Evolutionary conservation across 2,113 vertebrate species (phyloP), one percentile per base, ranked within the genome.

Genomic region (Phrynosoma platyrhinos): DNA sequence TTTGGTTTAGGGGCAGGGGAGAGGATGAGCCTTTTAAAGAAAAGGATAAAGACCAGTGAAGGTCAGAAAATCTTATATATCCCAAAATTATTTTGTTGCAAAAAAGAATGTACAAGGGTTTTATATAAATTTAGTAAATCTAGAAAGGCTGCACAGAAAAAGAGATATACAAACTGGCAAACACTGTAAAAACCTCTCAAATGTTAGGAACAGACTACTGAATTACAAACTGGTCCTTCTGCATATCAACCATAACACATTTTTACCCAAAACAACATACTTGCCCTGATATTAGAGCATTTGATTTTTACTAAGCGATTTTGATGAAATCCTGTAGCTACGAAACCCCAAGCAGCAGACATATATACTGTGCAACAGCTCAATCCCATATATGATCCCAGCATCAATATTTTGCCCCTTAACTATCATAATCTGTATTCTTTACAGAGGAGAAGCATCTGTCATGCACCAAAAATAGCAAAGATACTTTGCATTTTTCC

Each of bases 391-490:
- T 58, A 90, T 90, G 94, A 93, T 81, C 92, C 66, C 87, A 93
- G 91, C 83, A 92, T 89, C 91, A 92, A 90, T 91, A 92, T 93
- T 94, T 86, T 90, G 84, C 80, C 90, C 92, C 89, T 87, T 89
- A 81, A 27, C 82, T 81, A 90, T 88, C 89, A 89, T 72, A 87
- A 93, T 88, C 79, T 83, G 83, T 79, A 90, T 93, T 94, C 75
- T 84, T 90, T 93, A 93, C 87, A 47, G 3, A 93, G 80, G 71
- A 95, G 91, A 82, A 95, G 95, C 95, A 94, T 89, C 95, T 95
- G 94, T 89, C 82, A 90, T 91, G 89, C 87, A 91, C 92, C 95
- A 95, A 96, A 96, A 96, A 95, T 88, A 95, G 93, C 93, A 89
- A 91, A 95, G 93, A 90, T 40, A 77, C 72, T 77, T 83, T 78